Evolutionary conservation across 2,797 vertebrate species (phyloP).

Genomic region (Cercopithecus neglectus): DNA sequence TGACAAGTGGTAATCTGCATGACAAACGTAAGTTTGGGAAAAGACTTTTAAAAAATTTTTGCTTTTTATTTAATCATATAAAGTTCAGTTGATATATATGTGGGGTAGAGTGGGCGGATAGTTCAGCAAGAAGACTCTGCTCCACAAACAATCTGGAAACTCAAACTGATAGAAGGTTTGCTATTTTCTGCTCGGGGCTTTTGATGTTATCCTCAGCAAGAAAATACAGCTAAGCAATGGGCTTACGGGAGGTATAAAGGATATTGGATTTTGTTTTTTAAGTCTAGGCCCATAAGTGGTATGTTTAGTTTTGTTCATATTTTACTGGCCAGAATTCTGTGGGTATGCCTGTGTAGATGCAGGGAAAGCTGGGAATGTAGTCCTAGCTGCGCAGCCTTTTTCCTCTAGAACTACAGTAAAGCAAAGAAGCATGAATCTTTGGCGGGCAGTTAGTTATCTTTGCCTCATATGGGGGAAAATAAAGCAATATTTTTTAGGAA

Average conservation of each 20-base stretch:
- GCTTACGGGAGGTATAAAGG: neutral
- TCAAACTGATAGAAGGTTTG: neutral
- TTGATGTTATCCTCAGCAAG: neutral
- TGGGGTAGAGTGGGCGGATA: neutral
- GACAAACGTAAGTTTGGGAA: neutral
- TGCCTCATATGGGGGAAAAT: neutral
- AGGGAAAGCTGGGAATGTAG: neutral
- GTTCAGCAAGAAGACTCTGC: neutral
- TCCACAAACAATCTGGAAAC: neutral
- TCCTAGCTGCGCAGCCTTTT: neutral
- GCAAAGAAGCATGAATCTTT: neutral
- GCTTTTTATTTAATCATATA: neutral
- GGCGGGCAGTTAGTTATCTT: neutral
- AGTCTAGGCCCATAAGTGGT: neutral
- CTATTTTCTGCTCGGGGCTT: neutral
- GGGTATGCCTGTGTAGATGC: neutral
- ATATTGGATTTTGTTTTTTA: neutral
- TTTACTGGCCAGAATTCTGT: neutral
- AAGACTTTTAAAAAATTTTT: neutral
- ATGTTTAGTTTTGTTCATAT: neutral
- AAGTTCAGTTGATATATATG: neutral
- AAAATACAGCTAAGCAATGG: neutral
- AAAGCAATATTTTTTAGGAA: neutral
- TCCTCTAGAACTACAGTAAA: neutral
- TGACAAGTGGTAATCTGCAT: neutral